These are phyloP conservation scores for Gymnosoma rotundatum DNA, from an alignment of 2,888 invertebrate genomes.

Conservation along the genomic window DNA sequence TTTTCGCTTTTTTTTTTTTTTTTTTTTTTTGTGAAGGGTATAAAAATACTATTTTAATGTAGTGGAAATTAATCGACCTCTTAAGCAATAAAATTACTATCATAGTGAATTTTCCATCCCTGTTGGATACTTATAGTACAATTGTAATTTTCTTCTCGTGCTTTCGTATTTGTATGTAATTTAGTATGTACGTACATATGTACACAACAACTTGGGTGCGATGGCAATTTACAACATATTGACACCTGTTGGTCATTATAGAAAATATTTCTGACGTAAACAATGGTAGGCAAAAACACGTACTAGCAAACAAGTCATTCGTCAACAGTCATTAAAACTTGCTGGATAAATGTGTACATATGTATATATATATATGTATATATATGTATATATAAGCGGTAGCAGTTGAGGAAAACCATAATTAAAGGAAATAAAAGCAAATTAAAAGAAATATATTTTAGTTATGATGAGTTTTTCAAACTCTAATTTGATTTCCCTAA, in stretches of 20 bases:
- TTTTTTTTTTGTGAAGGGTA: too few relatives aligned
- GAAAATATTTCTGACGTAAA: constrained; percentile 36
- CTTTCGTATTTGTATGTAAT: not conserved
- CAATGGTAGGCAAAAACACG: constrained; percentile 6
- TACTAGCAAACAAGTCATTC: not conserved
- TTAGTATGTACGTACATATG: not conserved
- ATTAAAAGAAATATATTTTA: not conserved
- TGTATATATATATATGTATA: not conserved
- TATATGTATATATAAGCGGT: not conserved
- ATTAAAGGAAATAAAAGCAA: constrained; percentile 13
- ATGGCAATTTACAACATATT: constrained; percentile 57
- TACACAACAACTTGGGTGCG: constrained; percentile 34
- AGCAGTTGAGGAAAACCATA: constrained; percentile 25
- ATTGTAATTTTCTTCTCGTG: constrained; percentile 7
- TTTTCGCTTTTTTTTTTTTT: too few relatives aligned
- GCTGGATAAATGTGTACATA: not conserved
- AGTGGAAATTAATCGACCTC: not conserved
- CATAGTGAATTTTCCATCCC: not conserved
- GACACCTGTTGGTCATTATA: constrained; percentile 62
- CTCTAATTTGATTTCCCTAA: too few relatives aligned
- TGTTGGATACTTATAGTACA: not conserved
- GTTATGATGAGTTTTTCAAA: not conserved
- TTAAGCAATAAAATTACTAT: not conserved
- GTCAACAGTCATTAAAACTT: not conserved
- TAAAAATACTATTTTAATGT: too few relatives aligned